These are phyloP conservation scores for Acanthoscelides obtectus DNA, from an alignment of 2,888 invertebrate species.

Conservation along the genomic window DNA sequence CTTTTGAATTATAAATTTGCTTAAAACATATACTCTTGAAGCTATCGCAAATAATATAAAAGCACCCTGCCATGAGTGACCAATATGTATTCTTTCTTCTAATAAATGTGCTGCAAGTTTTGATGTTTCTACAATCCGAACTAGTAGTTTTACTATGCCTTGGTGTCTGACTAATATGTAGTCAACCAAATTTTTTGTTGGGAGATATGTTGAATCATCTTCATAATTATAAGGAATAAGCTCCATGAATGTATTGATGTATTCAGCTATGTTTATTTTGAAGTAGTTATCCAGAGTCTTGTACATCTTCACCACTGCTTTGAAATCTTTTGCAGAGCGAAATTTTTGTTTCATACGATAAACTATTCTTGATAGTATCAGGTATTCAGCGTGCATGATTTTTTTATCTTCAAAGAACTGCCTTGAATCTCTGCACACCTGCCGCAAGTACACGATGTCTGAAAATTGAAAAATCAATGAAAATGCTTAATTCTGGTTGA, in stretches of 20 bases:
- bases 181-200: constrained; percentile 48
- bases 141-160: constrained; percentile 48
- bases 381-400: constrained; percentile 43
- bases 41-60: constrained; percentile 43
- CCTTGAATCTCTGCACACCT: constrained; percentile 27
- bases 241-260: constrained; percentile 30
- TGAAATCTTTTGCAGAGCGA: constrained; percentile 50
- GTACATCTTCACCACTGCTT: constrained; percentile 48
- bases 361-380: constrained; percentile 36
- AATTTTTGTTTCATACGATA: constrained; percentile 48
- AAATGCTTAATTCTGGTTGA: too few species aligned
- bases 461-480: too few species aligned
- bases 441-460: constrained; percentile 27
- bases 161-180: constrained; percentile 48
- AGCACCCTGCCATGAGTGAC: constrained; percentile 49
- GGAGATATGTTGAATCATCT: constrained; percentile 35
- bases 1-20: constrained; percentile 40
- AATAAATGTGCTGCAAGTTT: constrained; percentile 40
- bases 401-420: constrained; percentile 33
- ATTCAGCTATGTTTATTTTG: constrained; percentile 36
- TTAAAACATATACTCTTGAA: constrained; percentile 47
- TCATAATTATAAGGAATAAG: constrained; percentile 22
- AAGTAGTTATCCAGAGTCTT: constrained; percentile 46
- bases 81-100: constrained; percentile 41
- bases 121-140: constrained; percentile 42